Evolutionary conservation across 2,888 invertebrate species (phyloP), one percentile per base, ranked within the genome.

Genomic region (Drosophila eohydei): DNA sequence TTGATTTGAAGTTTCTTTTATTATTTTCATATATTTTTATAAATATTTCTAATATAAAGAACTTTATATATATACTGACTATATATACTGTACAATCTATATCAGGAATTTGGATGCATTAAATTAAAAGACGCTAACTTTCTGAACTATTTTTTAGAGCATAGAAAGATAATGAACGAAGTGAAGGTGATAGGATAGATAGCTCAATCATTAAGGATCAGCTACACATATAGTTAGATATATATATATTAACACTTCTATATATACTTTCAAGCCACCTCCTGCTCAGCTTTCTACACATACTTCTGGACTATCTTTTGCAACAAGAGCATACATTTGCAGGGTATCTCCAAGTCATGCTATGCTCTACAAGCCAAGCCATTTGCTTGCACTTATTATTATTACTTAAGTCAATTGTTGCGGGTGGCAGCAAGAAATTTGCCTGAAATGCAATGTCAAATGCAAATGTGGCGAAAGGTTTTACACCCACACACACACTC

Each of bases 361-460:
- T 3, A 1, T 4, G 6, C 2, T 5, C 8, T 32, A 16, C 16
- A 44, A 46, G 8, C 32, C 0, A 34, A 7, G 21, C 38, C 44
- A 21, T 43, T 36, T 26, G 54, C 58, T 44, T 34, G 60, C 55
- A 60, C 61, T 71, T 65, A 46, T 64, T 71, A 70, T 70, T 69
- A 70, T 70, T 69, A 68, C 75, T 73, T 64, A 71, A 80, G 80
- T 69, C 83, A 74, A 83, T 80, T 82, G 78, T 71, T 74, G 73
- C 64, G 76, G 62, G 68, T 74, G 76, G 56, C 69, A 65, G 66
- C 65, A 68, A 66, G 52, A 78, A 81, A 78, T 70, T 69, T 67
- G 64, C 66, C 59, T 64, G 67, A 71, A 74, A 75, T 79, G 80
- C 75, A 71, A 78, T 70, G 80, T 69, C 71, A 71, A 66, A 69